Evolutionary conservation across 2,888 invertebrate genomes (phyloP), one percentile per base, ranked within the genome.

Genomic region (Lithophane ornitopus): DNA sequence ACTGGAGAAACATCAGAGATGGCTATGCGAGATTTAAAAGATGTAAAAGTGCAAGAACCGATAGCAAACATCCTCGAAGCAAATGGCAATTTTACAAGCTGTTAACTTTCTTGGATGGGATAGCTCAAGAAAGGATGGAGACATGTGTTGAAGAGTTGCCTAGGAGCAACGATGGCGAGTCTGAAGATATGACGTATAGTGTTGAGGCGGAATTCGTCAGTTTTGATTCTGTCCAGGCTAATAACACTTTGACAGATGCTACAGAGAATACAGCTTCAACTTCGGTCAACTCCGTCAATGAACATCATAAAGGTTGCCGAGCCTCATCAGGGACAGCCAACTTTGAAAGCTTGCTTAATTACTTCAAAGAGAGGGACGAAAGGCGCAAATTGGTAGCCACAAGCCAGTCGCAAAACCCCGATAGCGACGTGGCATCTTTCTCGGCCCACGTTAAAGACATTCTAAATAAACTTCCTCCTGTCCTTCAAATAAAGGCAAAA

Each of bases 11-110:
- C 26, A 73, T 74, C 54, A 74, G 74, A 74, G 74, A 74, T 26
- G 73, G 74, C 22, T 74, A 74, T 12, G 73, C 74, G 56, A 19
- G 74, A 9, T 74, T 39, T 54, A 74, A 62, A 54, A 73, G 9
- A 62, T 73, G 74, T 39, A 74, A 74, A 74, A 74, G 74, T 26
- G 74, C 62, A 16, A 26, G 6, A 46, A 19, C 74, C 14, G 74
- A 62, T 16, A 54, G 3, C 34, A 73, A 54, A 54, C 62, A 74
- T 26, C 74, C 74, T 46, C 61, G 74, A 6, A 41, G 61, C 22
- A 74, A 74, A 74, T 74, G 74, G 74, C 74, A 54, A 39, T 73
- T 73, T 74, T 74, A 74, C 62, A 74, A 62, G 12, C 12, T 54
- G 26, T 34, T 74, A 6, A 16, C 74, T 22, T 74, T 74, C 9